Conservation (phyloP, 2,888 invertebrate genomes). For the Tanytarsus gracilentus region DNA sequence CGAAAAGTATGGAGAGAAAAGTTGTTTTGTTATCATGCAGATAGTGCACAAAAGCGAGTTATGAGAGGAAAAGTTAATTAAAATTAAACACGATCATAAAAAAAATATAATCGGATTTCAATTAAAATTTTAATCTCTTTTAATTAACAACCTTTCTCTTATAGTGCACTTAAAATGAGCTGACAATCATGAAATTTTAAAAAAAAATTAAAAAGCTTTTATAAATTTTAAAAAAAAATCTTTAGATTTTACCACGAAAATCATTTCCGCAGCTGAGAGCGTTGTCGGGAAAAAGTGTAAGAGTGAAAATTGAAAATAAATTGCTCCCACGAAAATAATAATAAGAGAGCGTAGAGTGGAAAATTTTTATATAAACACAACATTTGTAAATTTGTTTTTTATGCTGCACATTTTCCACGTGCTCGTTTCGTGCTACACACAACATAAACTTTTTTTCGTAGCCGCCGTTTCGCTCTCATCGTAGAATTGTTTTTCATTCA, state of each 20-base stretch:
- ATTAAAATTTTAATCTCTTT: constrained; percentile 12
- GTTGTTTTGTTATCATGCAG: too few relatives aligned
- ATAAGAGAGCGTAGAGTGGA: too few relatives aligned
- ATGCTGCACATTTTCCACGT: constrained; percentile 9
- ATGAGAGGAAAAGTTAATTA: constrained; percentile 9
- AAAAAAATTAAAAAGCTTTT: too few relatives aligned
- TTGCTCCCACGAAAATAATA: constrained; percentile 15
- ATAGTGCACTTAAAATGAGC: background rate
- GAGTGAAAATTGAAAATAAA: constrained; percentile 1
- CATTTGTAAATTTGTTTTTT: constrained; percentile 8
- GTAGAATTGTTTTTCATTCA: too few relatives aligned
- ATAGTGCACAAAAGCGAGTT: too few relatives aligned
- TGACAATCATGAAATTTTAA: too few relatives aligned
- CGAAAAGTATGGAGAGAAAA: too few relatives aligned
- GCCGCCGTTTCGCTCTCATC: background rate
- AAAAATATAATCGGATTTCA: constrained; percentile 4
- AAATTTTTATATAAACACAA: too few relatives aligned
- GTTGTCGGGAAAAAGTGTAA: background rate
- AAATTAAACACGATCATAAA: constrained; percentile 1
- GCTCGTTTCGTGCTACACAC: constrained; percentile 1
- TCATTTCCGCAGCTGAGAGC: background rate
- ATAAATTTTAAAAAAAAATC: too few relatives aligned
- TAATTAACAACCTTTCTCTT: background rate
- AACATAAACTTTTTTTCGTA: background rate
- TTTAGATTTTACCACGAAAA: too few relatives aligned